A percentile compares a stretch with the other conserved stretches of the same genome.
phyloP scores from a whole-genome alignment of 2,888 invertebrate species.

The Tenthredo livida region DNA sequence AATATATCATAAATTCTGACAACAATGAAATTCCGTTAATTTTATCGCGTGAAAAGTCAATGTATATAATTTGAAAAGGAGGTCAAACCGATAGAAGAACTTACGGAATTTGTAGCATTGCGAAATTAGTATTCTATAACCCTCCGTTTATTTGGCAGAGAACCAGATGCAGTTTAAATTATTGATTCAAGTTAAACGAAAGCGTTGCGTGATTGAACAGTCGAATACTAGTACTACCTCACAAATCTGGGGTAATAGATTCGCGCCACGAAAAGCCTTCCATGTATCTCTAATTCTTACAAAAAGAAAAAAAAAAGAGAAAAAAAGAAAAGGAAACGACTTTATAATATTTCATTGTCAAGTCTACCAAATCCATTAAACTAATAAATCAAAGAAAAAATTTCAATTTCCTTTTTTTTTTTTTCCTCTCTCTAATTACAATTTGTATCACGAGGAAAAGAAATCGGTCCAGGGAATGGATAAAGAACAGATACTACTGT shows the following conservation, averaged over 20 bases:
- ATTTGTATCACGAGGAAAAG: background rate
- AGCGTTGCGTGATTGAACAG: background rate
- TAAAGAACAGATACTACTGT: background rate
- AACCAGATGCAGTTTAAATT: constrained; percentile 44
- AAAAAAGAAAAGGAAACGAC: background rate
- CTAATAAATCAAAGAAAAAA: background rate
- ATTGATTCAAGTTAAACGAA: constrained; percentile 39
- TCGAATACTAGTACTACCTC: constrained; percentile 1
- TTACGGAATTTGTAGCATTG: constrained; percentile 43
- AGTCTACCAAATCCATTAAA: background rate
- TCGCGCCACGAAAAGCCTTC: background rate
- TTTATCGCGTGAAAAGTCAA: background rate
- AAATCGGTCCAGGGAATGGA: background rate
- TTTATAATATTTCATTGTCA: background rate
- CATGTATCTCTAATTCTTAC: background rate
- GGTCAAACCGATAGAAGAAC: constrained; percentile 29
- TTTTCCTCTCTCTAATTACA: background rate
- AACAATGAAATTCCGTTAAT: background rate
- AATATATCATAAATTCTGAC: background rate
- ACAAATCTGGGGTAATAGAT: background rate
- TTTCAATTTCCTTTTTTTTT: background rate
- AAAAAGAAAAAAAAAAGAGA: too few species aligned
- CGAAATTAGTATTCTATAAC: constrained; percentile 24
- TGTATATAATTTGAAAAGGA: constrained; percentile 4
- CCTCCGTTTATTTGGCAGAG: constrained; percentile 32